A percentile compares a stretch with the other conserved stretches of the same genome.
Conservation (phyloP, 1,140 invertebrate genomes). For the Philotrypesis tridentata region DNA sequence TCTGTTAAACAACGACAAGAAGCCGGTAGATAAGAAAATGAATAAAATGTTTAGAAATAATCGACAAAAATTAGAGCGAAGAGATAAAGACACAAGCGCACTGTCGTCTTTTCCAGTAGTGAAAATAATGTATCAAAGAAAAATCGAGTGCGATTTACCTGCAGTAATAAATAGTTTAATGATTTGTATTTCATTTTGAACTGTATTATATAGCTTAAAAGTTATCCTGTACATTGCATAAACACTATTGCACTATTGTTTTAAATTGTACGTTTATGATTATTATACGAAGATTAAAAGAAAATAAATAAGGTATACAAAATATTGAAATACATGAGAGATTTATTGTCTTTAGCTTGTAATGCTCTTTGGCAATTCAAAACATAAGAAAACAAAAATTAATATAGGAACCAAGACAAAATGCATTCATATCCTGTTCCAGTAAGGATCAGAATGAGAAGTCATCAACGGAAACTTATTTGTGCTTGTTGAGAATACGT, state of each 20-base stretch:
- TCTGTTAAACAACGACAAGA: constrained; percentile 46
- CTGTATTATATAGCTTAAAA: constrained; percentile 74
- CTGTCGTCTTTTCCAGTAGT: constrained; percentile 69
- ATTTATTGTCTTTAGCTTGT: constrained; percentile 65
- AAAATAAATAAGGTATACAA: constrained; percentile 71
- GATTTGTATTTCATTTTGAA: constrained; percentile 72
- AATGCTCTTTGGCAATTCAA: constrained; percentile 60
- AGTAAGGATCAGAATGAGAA: constrained; percentile 15
- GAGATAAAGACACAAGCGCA: constrained; percentile 57
- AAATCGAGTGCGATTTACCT: constrained; percentile 61
- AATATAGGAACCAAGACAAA: constrained; percentile 29
- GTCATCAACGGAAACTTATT: constrained; percentile 30
- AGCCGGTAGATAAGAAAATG: constrained; percentile 52
- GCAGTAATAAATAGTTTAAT: constrained; percentile 70
- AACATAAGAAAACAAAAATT: constrained; percentile 29
- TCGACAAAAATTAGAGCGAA: constrained; percentile 56
- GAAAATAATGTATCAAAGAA: constrained; percentile 70
- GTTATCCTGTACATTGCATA: constrained; percentile 73
- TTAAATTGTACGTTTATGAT: constrained; percentile 71
- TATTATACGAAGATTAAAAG: constrained; percentile 71
- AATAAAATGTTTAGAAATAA: constrained; percentile 49
- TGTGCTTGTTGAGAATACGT: constrained; percentile 39
- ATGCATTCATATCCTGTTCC: constrained; percentile 42
- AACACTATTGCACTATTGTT: constrained; percentile 70
- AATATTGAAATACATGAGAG: constrained; percentile 70